Evolutionary conservation across 2,113 vertebrate genomes (phyloP).

Genomic region (Emydocephalus ijimae): DNA sequence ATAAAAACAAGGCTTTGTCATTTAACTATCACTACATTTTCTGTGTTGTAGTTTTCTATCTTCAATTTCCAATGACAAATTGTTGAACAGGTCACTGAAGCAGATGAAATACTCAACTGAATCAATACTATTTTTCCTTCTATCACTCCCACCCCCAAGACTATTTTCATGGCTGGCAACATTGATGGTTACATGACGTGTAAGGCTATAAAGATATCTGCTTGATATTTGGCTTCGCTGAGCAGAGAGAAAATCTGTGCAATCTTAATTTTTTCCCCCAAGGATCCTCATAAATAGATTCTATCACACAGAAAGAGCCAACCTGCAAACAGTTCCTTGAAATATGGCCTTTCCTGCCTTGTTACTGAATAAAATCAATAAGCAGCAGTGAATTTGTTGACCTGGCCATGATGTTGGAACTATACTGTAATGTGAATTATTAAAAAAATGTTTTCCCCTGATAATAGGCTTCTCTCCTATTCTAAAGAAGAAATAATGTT

Average conservation of each 20-base stretch:
- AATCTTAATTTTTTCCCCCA: constrained; percentile 55
- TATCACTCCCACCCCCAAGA: constrained; percentile 41
- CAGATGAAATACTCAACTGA: constrained; percentile 50
- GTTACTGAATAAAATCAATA: constrained; percentile 65
- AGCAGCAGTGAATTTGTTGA: constrained; percentile 66
- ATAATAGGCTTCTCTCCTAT: constrained; percentile 56
- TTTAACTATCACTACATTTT: constrained; percentile 41
- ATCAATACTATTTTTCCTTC: constrained; percentile 46
- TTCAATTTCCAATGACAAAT: constrained; percentile 58
- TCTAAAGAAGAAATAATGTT: constrained; percentile 57
- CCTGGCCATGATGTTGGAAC: constrained; percentile 61
- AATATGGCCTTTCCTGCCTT: constrained; percentile 63
- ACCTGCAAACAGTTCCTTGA: constrained; percentile 66
- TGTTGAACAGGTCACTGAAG: constrained; percentile 54
- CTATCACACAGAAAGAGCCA: constrained; percentile 53
- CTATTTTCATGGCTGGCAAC: constrained; percentile 46
- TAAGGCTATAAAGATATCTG: constrained; percentile 50
- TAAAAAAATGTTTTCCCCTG: constrained; percentile 50
- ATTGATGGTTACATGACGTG: constrained; percentile 49
- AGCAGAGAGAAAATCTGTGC: constrained; percentile 57
- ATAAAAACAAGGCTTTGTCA: not conserved
- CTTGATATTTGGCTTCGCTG: constrained; percentile 64
- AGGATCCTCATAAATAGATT: constrained; percentile 54
- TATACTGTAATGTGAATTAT: constrained; percentile 49
- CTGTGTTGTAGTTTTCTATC: not conserved